Evolutionary conservation across 2,797 vertebrate species (phyloP).

Genomic region (Diplodus sargus): DNA sequence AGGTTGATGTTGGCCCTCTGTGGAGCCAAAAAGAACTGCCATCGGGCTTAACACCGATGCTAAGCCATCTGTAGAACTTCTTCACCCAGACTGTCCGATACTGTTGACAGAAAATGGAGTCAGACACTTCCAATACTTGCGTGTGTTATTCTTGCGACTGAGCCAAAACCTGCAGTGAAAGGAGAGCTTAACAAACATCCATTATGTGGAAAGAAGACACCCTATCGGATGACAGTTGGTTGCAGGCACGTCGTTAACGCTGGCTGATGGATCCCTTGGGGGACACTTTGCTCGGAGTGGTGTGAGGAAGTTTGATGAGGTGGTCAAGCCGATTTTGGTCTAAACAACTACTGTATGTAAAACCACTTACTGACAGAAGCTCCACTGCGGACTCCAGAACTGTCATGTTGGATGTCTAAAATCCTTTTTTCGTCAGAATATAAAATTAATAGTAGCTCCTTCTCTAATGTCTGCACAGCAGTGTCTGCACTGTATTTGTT

Average conservation of each 20-base stretch:
- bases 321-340: constrained; percentile 34
- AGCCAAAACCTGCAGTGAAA: constrained; percentile 70
- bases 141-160: constrained; percentile 79
- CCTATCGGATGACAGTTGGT: constrained; percentile 65
- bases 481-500: neutral
- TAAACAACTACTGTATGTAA: constrained; percentile 50
- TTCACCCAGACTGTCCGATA: constrained; percentile 82
- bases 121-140: constrained; percentile 86
- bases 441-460: neutral
- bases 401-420: constrained; percentile 28
- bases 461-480: constrained; percentile 2
- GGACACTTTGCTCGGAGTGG: neutral
- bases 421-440: constrained; percentile 9
- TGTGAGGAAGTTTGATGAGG: constrained; percentile 49
- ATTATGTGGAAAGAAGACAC: constrained; percentile 71
- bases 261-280: constrained; percentile 43
- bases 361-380: constrained; percentile 43
- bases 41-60: constrained; percentile 88
- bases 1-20: constrained; percentile 90
- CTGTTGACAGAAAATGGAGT: constrained; percentile 82
- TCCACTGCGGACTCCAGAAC: constrained; percentile 23
- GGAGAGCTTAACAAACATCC: constrained; percentile 66
- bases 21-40: constrained; percentile 88
- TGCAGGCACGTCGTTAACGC: constrained; percentile 55
- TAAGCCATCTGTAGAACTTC: constrained; percentile 52